phyloP scores from a whole-genome alignment of 2,888 invertebrate genomes.

The Boloria selene region DNA sequence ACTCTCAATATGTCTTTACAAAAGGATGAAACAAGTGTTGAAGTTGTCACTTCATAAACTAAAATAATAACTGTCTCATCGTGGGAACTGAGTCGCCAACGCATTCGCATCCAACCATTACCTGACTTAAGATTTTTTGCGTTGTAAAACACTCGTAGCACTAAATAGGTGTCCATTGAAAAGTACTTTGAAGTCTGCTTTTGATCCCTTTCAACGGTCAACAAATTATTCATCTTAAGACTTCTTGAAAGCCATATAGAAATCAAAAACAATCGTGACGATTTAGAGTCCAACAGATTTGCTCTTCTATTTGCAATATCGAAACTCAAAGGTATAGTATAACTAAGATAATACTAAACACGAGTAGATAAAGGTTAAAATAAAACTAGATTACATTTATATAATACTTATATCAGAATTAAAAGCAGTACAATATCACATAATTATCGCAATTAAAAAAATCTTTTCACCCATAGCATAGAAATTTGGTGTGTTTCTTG shows the following conservation, averaged over 20 bases:
- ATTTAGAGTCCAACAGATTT: not conserved
- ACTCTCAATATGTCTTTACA: constrained; percentile 50
- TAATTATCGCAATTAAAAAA: too few relatives aligned
- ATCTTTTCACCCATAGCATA: too few relatives aligned
- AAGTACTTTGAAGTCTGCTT: constrained; percentile 54
- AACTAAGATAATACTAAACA: not conserved
- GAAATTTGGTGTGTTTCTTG: too few relatives aligned
- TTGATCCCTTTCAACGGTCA: constrained; percentile 47
- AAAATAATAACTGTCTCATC: constrained; percentile 53
- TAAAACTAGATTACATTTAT: too few relatives aligned
- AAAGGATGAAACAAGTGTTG: constrained; percentile 59
- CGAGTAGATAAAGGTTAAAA: not conserved
- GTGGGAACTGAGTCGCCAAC: constrained; percentile 64
- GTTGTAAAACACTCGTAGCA: constrained; percentile 72
- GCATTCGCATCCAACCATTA: constrained; percentile 76
- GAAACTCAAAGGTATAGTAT: not conserved
- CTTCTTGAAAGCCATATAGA: constrained; percentile 31
- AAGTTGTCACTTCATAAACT: constrained; percentile 70
- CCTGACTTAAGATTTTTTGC: constrained; percentile 66
- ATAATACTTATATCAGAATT: too few relatives aligned
- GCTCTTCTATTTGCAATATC: not conserved
- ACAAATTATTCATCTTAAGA: constrained; percentile 46
- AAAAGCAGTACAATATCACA: too few relatives aligned
- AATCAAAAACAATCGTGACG: constrained; percentile 25
- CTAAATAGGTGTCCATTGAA: constrained; percentile 66